Base-by-base conservation (phyloP, 2,797 vertebrate species). In the Hypotaenidia okinawae region DNA sequence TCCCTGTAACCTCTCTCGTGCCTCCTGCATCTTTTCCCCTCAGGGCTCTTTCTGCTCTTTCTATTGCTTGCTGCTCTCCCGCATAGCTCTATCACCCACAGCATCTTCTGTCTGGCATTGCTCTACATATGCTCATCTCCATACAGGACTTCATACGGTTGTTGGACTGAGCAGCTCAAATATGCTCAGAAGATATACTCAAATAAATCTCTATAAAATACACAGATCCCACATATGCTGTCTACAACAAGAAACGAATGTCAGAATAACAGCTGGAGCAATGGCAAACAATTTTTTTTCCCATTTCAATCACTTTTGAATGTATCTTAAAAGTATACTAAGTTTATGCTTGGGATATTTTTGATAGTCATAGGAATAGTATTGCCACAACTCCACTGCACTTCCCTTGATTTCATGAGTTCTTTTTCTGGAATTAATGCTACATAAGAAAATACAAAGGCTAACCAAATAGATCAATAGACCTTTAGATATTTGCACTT, bases 91-190 rank as follows among this genome's bases (percentile, higher is more conserved):
- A 59, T 35, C 18, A 35, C 47, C 27, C 17, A 28, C 17, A 79
- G 24, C 15, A 85, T 39, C 9, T 19, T 39, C 25, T 35, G 3
- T 63, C 63, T 90, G 52, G 5, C 47, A 33, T 41, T 84, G 39
- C 13, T 76, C 13, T 84, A 3, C 27, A 11, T 55, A 30, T 33
- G 24, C 33, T 62, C 11, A 18, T 23, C 14, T 27, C 16, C 33
- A 45, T 28, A 58, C 0, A 0, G 2, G n/a, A 81, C 6, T 68
- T 78, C 45, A 18, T 55, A 24, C 33, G 39, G 30, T 23, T 80
- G 41, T 54, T 70, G 43, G 30, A 73, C 35, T 43, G 39, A 62
- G 47, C 6, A 70, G 25, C 18, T 66, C 45, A 86, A 21, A 76
- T 35, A 39, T 57, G 39, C 14, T 39, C 33, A 35, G 45, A 4